Percentiles rank a stretch among this genome's conserved stretches.
phyloP scores from a whole-genome alignment of 2,113 vertebrate species.

The Aptenodytes forsteri region DNA sequence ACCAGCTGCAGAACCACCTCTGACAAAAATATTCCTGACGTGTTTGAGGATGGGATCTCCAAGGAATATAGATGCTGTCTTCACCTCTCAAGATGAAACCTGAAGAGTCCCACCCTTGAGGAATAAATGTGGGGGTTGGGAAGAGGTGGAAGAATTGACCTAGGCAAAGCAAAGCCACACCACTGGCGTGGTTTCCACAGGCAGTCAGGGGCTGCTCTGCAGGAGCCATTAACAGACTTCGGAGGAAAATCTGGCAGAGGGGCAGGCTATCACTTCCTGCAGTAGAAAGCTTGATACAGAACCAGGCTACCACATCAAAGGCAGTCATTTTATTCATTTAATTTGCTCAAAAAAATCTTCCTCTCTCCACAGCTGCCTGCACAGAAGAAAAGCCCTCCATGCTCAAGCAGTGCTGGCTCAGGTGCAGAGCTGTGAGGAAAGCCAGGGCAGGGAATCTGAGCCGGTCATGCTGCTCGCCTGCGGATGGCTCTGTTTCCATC shows the following conservation, averaged over 20 bases:
- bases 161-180: not conserved
- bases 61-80: not conserved
- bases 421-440: not conserved
- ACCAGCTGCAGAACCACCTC: not conserved
- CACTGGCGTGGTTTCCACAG: not conserved
- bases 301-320: not conserved
- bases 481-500: not conserved
- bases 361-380: not conserved
- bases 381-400: not conserved
- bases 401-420: not conserved
- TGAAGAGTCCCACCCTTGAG: not conserved
- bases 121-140: not conserved
- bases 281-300: not conserved
- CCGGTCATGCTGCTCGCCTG: rapidly evolving
- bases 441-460: not conserved
- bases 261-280: not conserved
- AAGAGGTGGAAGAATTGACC: not conserved
- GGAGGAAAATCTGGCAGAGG: not conserved
- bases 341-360: not conserved
- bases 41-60: not conserved
- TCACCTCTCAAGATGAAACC: not conserved
- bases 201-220: not conserved
- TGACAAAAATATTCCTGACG: not conserved
- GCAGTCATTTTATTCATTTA: not conserved
- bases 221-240: not conserved